Base-by-base conservation (phyloP, 2,797 vertebrate species). In the Clarias platycephalus region DNA sequence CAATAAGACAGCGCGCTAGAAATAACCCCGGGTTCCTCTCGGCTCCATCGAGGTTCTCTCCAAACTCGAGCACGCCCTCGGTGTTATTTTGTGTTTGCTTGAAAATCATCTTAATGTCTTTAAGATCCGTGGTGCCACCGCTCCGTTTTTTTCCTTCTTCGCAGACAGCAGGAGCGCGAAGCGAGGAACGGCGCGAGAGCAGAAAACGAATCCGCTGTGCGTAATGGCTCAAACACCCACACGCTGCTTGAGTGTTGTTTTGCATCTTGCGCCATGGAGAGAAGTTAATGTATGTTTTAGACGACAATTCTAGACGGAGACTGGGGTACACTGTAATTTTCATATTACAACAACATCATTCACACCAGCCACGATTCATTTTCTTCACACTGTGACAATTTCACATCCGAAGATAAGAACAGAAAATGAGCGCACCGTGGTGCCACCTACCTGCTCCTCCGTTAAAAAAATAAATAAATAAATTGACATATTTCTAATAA, bases 261-360 rank as follows among this genome's bases (percentile, higher is more conserved):
- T 68, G 83, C 37, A 62, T 78, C 75, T 9, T 60, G 68, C 68
- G 5, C 84, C 78, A 75, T 75, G 57, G 77, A 85, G 84, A 85
- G 79, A 85, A 85, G 62, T 76, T 85, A 75, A 85, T 85, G 80
- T 76, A 82, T 85, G 84, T 85, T 85, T 80, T 80, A 81, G 71
- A 76, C 10, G 53, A 67, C 40, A 16, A n/a, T 80, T 62, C n/a
- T 34, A 58, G 70, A 63, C 26, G 18, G 26, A 71, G 77, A 58
- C 53, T 76, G 55, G 60, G 64, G 71, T 40, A 40, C 18, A 49
- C 31, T 84, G 76, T 72, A 80, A 80, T 84, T 84, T 84, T 72
- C 67, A 44, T 63, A 49, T 81, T 81, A 85, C 57, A 66, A 57
- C 44, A 53, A 72, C 78, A 85, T 72, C 77, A 72, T 80, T 84